A percentile compares a stretch with the other conserved stretches of the same genome.
These are phyloP conservation scores for Hippocampus guttulatus DNA, from an alignment of 2,113 vertebrate species.

Conservation along the genomic window DNA sequence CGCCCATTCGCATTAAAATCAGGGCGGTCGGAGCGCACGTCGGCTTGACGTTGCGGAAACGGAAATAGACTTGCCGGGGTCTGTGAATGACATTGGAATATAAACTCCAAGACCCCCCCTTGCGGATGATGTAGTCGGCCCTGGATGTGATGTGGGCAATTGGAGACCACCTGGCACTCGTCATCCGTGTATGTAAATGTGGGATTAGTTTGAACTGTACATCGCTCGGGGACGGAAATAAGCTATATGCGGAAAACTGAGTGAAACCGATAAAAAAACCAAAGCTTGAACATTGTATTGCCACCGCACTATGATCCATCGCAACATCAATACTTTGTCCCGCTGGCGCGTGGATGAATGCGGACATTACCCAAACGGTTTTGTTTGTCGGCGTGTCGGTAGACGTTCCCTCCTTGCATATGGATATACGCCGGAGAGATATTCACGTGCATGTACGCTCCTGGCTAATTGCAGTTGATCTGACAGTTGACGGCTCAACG, in stretches of 20 bases:
- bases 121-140: no score
- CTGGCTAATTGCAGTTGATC: conserved; percentile 50
- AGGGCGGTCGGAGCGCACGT: no score
- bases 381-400: background rate
- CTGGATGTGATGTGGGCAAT: no score
- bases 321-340: background rate
- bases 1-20: no score
- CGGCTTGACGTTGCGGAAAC: no score
- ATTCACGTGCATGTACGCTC: conserved; percentile 3
- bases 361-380: background rate
- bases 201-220: no score
- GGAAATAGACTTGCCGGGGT: no score
- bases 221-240: background rate
- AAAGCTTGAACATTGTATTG: background rate
- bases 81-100: no score
- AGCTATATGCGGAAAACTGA: background rate
- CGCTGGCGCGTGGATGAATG: background rate
- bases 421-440: background rate
- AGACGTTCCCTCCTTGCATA: background rate
- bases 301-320: background rate
- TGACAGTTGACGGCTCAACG: conserved; percentile 54
- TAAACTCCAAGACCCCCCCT: no score
- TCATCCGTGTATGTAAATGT: no score
- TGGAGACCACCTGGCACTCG: no score
- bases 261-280: background rate